A percentile compares a stretch with the other conserved stretches of the same genome.
phyloP scores from a whole-genome alignment of 2,113 vertebrate genomes.

The Haemorhous mexicanus region DNA sequence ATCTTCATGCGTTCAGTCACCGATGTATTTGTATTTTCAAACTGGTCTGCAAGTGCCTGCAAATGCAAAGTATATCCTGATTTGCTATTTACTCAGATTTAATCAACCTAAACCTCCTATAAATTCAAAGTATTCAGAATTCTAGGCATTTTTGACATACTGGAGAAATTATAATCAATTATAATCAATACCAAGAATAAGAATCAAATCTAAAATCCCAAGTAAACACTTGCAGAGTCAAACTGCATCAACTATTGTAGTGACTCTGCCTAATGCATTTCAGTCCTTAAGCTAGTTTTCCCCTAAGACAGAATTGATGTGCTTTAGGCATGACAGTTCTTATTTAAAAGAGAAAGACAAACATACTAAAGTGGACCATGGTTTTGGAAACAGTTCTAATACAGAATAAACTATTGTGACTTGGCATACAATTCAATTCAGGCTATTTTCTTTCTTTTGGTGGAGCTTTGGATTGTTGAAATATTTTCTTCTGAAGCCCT shows the following conservation, averaged over 20 bases:
- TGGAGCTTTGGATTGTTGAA: neutral
- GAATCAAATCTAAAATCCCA: neutral
- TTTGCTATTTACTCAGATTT: neutral
- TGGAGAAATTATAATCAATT: neutral
- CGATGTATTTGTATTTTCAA: conserved; percentile 79
- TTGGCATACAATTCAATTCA: neutral
- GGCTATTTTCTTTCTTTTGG: neutral
- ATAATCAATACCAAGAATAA: neutral
- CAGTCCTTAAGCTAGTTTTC: neutral
- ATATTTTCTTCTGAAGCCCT: neutral
- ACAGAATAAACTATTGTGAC: neutral
- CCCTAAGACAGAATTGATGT: neutral
- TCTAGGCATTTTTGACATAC: neutral
- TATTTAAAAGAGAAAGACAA: neutral
- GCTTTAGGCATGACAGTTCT: neutral
- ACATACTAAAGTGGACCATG: neutral
- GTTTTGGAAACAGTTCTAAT: neutral
- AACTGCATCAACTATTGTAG: neutral
- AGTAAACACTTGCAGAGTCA: neutral
- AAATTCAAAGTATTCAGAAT: neutral
- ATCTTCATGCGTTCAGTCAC: conserved; percentile 88
- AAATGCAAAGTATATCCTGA: neutral
- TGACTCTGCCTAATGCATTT: neutral
- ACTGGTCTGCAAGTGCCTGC: conserved; percentile 85
- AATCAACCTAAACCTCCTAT: neutral